Percentiles rank a stretch among this genome's conserved stretches.
Conservation (phyloP, 2,113 vertebrate genomes). For the Mirza zaza region DNA sequence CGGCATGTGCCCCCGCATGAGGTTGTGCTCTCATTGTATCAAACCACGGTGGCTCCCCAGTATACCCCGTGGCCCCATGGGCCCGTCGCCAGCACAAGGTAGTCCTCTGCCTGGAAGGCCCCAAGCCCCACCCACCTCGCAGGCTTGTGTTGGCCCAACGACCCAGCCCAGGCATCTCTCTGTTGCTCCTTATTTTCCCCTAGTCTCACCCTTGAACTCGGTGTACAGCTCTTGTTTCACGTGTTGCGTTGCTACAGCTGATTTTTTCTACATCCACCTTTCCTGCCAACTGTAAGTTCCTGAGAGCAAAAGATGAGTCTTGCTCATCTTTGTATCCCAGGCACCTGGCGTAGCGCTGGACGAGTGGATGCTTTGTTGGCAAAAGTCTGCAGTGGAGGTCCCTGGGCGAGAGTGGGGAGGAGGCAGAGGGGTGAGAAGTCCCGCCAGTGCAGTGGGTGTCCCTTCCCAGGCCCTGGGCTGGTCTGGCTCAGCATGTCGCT, state of each 20-base stretch:
- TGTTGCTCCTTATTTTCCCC: accelerated
- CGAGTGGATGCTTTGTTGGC: not conserved
- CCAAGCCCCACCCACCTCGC: not conserved
- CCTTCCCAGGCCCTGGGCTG: not conserved
- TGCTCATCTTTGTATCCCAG: not conserved
- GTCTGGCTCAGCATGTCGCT: not conserved
- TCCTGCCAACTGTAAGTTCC: not conserved
- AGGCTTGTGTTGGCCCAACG: not conserved
- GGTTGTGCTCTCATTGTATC: not conserved
- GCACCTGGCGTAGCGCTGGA: no score
- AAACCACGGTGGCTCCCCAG: not conserved
- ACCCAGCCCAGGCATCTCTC: not conserved
- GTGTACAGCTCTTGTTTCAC: not conserved
- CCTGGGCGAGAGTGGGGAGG: not conserved
- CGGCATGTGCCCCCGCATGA: accelerated
- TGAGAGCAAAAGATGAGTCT: not conserved
- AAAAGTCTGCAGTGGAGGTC: not conserved
- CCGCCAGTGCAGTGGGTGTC: accelerated
- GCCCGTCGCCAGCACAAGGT: accelerated
- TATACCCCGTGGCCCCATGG: accelerated
- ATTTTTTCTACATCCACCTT: not conserved
- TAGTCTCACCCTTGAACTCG: not conserved
- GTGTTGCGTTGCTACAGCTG: not conserved
- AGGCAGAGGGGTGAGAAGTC: not conserved
- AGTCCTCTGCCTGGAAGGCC: not conserved